phyloP scores from a whole-genome alignment of 2,113 vertebrate genomes.

The Mormoops blainvillei region DNA sequence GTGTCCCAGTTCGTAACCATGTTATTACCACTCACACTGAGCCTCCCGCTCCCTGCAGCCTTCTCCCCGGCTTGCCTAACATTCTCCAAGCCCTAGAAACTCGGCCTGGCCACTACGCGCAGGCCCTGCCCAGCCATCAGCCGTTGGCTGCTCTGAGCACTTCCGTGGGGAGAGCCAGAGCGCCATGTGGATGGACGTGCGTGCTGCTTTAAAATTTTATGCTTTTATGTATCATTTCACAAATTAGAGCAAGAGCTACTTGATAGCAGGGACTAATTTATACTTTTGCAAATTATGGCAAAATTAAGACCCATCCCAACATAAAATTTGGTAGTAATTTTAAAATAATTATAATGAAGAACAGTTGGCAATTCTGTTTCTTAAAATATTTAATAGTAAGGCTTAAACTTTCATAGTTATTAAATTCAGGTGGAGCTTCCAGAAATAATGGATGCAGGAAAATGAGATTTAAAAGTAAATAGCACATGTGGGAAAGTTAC shows the following conservation, averaged over 20 bases:
- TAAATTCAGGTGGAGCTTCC: neutral
- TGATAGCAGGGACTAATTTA: neutral
- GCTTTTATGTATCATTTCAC: too few species aligned
- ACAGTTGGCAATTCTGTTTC: neutral
- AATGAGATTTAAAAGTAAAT: neutral
- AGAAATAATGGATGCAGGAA: neutral
- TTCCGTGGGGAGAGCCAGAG: neutral
- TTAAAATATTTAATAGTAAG: neutral
- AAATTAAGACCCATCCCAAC: neutral
- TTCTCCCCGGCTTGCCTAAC: neutral
- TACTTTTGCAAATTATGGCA: neutral
- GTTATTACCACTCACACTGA: neutral
- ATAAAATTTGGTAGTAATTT: neutral
- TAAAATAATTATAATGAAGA: neutral
- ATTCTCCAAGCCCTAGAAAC: too few species aligned
- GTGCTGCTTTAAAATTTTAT: too few species aligned
- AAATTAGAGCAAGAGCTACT: neutral
- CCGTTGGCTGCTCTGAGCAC: neutral
- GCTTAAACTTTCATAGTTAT: neutral
- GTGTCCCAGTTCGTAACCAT: neutral
- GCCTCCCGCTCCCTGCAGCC: accelerated
- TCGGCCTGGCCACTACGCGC: accelerated
- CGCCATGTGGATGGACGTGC: neutral
- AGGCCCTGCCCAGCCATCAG: accelerated
- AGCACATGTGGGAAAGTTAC: neutral